A percentile compares a stretch with the other conserved stretches of the same genome.
These are phyloP conservation scores for Aphelinus atriplicis DNA, from an alignment of 1,140 invertebrate genomes.

Conservation along the genomic window DNA sequence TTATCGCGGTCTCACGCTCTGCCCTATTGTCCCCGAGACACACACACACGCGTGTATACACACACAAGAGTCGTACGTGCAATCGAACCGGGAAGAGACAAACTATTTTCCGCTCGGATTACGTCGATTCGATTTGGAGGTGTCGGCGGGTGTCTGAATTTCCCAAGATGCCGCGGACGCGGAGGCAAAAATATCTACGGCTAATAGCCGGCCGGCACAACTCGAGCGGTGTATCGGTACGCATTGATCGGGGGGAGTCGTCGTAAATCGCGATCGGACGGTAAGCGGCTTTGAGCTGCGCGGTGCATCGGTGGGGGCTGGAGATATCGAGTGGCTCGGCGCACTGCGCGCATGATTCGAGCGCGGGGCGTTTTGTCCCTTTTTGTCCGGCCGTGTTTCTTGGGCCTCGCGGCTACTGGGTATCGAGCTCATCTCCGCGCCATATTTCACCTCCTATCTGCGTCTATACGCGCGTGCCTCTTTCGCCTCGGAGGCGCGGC, in stretches of 20 bases:
- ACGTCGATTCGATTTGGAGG: no score
- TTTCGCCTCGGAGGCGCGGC: no score
- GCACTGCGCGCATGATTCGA: neutral
- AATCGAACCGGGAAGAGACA: no score
- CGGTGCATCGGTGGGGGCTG: neutral
- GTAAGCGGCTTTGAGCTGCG: constrained; percentile 15
- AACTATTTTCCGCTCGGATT: no score
- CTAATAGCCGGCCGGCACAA: neutral
- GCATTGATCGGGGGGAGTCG: neutral
- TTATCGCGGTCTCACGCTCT: no score
- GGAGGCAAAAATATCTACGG: neutral
- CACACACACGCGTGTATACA: no score
- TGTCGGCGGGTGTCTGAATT: no score
- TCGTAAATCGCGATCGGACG: constrained; percentile 24
- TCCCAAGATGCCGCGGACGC: no score
- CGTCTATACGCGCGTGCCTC: constrained; percentile 46
- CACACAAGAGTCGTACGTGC: no score
- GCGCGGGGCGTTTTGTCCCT: no score
- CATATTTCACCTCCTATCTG: constrained; percentile 60
- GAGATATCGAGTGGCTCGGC: neutral
- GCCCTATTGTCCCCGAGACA: no score
- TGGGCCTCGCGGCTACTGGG: constrained; percentile 48
- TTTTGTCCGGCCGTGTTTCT: constrained; percentile 20
- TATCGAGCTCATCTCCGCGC: constrained; percentile 54
- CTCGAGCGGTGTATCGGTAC: neutral